These are phyloP conservation scores for Saturnia pavonia DNA, from an alignment of 2,888 invertebrate genomes.

Conservation along the genomic window DNA sequence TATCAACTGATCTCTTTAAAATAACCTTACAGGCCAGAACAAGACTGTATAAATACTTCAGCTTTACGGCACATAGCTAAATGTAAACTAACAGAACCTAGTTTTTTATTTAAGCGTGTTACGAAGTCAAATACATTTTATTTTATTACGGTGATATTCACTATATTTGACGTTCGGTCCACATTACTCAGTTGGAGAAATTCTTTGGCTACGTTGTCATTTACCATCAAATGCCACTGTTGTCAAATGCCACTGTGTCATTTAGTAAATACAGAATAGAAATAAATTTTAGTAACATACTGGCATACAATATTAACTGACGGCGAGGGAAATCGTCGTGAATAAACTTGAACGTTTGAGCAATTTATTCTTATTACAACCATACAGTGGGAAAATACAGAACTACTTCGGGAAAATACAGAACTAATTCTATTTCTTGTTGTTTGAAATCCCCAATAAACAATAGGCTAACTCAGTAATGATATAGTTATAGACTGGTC, in stretches of 20 bases:
- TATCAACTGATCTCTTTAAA: neutral
- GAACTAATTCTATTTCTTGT: neutral
- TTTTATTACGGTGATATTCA: neutral
- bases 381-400: neutral
- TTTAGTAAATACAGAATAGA: neutral
- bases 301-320: neutral
- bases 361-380: too few relatives aligned
- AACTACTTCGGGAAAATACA: too few relatives aligned
- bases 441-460: too few relatives aligned
- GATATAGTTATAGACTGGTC: too few relatives aligned
- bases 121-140: neutral
- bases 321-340: neutral
- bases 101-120: neutral
- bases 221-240: too few relatives aligned
- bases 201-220: neutral
- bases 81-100: neutral
- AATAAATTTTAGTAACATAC: neutral
- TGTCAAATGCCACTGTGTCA: too few relatives aligned
- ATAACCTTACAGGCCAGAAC: neutral
- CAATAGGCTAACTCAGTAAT: too few relatives aligned
- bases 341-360: too few relatives aligned
- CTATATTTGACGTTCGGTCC: neutral
- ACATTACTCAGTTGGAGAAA: neutral
- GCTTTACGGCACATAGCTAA: neutral
- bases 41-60: neutral